A percentile compares a stretch with the other conserved stretches of the same genome.
phyloP scores from a whole-genome alignment of 23 tunicate genomes.

The Diplosoma virens region DNA sequence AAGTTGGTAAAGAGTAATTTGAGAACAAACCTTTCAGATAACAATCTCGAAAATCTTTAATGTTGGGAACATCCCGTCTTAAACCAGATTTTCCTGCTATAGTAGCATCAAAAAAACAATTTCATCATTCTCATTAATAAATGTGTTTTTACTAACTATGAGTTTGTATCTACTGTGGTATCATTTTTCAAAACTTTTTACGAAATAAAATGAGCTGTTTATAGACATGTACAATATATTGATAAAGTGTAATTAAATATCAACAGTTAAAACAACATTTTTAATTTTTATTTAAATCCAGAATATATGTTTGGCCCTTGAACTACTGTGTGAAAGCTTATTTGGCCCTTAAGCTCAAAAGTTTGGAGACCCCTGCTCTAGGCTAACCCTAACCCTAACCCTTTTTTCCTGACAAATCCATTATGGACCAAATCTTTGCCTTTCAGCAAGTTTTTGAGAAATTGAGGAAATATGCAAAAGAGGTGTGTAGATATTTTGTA shows the following conservation, averaged over 20 bases:
- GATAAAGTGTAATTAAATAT: neutral
- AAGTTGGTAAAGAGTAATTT: neutral
- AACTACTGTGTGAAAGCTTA: too few species aligned
- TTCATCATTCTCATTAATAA: too few species aligned
- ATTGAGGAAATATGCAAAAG: too few species aligned
- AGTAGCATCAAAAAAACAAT: neutral
- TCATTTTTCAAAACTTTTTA: neutral
- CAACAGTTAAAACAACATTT: neutral
- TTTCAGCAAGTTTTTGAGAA: too few species aligned
- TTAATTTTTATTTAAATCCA: neutral
- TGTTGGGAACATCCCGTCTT: neutral
- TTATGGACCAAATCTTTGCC: too few species aligned
- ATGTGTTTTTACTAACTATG: neutral
- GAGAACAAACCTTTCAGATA: neutral
- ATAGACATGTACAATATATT: neutral
- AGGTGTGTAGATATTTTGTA: too few species aligned
- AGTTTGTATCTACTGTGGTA: neutral
- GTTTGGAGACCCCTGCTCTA: too few species aligned
- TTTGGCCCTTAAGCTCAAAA: too few species aligned
- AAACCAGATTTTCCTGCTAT: neutral
- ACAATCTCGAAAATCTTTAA: neutral
- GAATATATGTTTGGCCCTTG: neutral
- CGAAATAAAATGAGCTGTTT: neutral
- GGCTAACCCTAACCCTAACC: too few species aligned
- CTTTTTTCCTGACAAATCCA: too few species aligned